phyloP scores from a whole-genome alignment of 2,888 invertebrate species.

The Nemoura dubitans region DNA sequence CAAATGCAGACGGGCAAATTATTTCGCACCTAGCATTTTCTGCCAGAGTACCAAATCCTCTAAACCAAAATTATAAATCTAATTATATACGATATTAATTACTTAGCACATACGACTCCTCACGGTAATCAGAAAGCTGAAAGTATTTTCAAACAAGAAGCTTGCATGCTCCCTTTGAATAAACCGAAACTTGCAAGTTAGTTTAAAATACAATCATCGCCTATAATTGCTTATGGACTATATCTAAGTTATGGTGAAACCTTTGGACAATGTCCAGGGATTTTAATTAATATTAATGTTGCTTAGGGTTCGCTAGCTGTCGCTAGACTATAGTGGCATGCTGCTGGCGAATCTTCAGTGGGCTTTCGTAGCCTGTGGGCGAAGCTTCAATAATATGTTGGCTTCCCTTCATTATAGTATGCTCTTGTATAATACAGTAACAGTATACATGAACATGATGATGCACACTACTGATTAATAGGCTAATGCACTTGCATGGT shows the following conservation, averaged over 20 bases:
- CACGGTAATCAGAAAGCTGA: neutral
- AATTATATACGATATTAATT: neutral
- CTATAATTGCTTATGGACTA: slow-evolving; percentile 39
- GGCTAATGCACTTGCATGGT: no score
- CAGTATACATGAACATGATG: no score
- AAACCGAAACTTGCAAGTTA: neutral
- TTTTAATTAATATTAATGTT: slow-evolving; percentile 34
- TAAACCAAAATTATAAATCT: neutral
- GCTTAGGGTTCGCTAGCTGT: neutral
- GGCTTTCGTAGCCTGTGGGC: no score
- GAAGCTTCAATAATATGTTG: no score
- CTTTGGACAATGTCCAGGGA: slow-evolving; percentile 35
- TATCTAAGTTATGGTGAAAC: slow-evolving; percentile 24
- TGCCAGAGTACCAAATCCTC: neutral
- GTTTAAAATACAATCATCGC: slow-evolving; percentile 24
- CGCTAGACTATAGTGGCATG: neutral
- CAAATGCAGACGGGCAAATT: neutral
- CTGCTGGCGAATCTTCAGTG: no score
- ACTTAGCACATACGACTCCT: neutral
- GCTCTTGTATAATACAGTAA: no score
- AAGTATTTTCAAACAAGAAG: slow-evolving; percentile 9
- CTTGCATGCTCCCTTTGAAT: slow-evolving; percentile 8
- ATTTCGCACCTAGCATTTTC: slow-evolving; percentile 7
- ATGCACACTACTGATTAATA: no score
- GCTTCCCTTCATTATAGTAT: no score